Conservation (phyloP, 2,113 vertebrate species). For the Osmerus mordax region DNA sequence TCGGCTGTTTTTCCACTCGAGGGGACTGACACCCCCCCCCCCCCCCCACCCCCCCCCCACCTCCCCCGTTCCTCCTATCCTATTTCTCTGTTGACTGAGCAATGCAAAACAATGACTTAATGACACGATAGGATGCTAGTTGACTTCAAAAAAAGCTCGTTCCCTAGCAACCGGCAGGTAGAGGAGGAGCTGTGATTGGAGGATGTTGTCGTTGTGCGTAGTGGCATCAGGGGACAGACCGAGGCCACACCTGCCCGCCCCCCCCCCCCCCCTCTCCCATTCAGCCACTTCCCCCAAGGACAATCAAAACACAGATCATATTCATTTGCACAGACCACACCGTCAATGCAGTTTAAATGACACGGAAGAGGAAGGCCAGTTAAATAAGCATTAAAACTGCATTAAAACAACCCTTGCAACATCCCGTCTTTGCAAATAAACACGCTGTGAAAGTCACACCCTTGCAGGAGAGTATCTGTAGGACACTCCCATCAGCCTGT, state of each 20-base stretch:
- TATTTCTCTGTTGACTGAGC: constrained; percentile 51
- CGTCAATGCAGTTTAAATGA: too few species aligned
- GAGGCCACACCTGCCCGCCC: constrained; percentile 1
- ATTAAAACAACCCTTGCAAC: too few species aligned
- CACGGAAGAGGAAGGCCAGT: too few species aligned
- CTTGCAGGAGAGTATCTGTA: too few species aligned
- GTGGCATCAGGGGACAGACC: background rate
- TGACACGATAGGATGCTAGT: constrained; percentile 36
- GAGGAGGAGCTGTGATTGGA: constrained; percentile 12
- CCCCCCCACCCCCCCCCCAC: constrained; percentile 15
- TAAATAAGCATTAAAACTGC: too few species aligned
- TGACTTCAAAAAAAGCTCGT: constrained; percentile 39
- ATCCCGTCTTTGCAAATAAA: too few species aligned
- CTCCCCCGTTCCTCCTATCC: constrained; percentile 25
- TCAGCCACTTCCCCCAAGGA: too few species aligned
- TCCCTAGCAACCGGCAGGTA: constrained; percentile 52
- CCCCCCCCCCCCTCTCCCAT: too few species aligned
- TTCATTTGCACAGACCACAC: too few species aligned
- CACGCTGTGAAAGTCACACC: too few species aligned
- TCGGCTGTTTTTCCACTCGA: constrained; percentile 43
- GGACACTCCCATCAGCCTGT: too few species aligned
- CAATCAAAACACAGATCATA: too few species aligned
- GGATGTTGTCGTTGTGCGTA: constrained; percentile 13
- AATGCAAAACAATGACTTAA: constrained; percentile 49
- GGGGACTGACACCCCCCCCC: constrained; percentile 25